Percentiles rank a stretch among this genome's conserved stretches.
Conservation (phyloP, 2,113 vertebrate species). For the Perca flavescens region DNA sequence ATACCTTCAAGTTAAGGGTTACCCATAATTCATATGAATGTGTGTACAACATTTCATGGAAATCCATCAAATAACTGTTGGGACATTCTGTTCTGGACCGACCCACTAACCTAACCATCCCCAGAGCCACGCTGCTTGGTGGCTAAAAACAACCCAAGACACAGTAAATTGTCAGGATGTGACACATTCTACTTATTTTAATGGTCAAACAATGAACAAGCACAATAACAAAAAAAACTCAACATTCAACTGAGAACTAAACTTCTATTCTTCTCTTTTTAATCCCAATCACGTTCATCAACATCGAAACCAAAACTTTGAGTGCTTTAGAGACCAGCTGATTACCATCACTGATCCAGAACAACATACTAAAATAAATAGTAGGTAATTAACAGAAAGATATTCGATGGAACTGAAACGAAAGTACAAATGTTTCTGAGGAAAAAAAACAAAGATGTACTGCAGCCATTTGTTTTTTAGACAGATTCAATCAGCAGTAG, state of each 20-base stretch:
- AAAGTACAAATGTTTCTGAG: not conserved
- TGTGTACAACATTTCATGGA: not conserved
- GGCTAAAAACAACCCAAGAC: not conserved
- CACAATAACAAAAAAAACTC: not conserved
- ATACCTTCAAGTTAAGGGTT: too few species aligned
- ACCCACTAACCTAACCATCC: not conserved
- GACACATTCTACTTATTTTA: slow-evolving; percentile 13
- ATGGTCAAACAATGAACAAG: slow-evolving; percentile 18
- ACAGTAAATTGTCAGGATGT: not conserved
- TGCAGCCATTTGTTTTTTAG: not conserved
- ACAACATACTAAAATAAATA: not conserved
- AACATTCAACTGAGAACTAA: not conserved
- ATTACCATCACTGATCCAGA: not conserved
- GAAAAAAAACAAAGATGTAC: not conserved
- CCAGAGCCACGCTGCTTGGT: not conserved
- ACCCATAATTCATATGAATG: not conserved
- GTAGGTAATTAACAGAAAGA: not conserved
- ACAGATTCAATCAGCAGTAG: not conserved
- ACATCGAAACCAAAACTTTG: not conserved
- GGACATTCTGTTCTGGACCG: not conserved
- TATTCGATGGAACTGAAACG: not conserved
- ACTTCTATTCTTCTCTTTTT: not conserved
- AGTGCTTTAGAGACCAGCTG: not conserved
- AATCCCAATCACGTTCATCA: not conserved
- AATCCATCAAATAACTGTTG: not conserved